phyloP scores from a whole-genome alignment of 2,113 vertebrate genomes.

The Mirounga angustirostris region DNA sequence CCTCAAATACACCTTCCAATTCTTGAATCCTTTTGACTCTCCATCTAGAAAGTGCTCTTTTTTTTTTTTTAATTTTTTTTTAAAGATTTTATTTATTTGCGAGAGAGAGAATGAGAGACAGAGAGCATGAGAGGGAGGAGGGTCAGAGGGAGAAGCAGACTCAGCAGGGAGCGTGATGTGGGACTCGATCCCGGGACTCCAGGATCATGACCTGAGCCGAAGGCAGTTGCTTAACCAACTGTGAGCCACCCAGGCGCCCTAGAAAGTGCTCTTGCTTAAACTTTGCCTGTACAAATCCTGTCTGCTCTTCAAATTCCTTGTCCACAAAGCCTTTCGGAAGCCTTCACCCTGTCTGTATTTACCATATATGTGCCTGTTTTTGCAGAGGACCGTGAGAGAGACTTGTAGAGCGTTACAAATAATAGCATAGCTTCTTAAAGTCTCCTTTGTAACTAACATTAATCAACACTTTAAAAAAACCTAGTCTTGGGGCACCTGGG shows the following conservation, averaged over 20 bases:
- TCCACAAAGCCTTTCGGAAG: neutral
- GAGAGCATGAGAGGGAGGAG: too few relatives aligned
- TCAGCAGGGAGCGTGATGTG: too few relatives aligned
- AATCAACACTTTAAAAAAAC: neutral
- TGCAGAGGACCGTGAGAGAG: neutral
- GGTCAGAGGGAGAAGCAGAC: too few relatives aligned
- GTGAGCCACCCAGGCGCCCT: neutral
- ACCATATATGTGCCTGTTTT: neutral
- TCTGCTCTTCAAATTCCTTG: neutral
- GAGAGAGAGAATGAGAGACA: too few relatives aligned
- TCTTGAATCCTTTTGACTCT: neutral
- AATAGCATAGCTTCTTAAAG: neutral
- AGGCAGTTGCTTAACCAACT: too few relatives aligned
- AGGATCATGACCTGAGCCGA: too few relatives aligned
- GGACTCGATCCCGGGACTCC: too few relatives aligned
- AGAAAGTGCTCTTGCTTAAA: slow-evolving; percentile 10
- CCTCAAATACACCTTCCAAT: neutral
- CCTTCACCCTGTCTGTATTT: neutral
- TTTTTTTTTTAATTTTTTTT: too few relatives aligned
- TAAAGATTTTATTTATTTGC: too few relatives aligned
- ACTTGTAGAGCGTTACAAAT: neutral
- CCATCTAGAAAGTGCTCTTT: neutral
- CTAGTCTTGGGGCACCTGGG: too few relatives aligned
- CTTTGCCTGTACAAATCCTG: neutral
- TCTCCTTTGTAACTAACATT: neutral